phyloP scores from a whole-genome alignment of 2,888 invertebrate species.

The Ferrisia virgata region DNA sequence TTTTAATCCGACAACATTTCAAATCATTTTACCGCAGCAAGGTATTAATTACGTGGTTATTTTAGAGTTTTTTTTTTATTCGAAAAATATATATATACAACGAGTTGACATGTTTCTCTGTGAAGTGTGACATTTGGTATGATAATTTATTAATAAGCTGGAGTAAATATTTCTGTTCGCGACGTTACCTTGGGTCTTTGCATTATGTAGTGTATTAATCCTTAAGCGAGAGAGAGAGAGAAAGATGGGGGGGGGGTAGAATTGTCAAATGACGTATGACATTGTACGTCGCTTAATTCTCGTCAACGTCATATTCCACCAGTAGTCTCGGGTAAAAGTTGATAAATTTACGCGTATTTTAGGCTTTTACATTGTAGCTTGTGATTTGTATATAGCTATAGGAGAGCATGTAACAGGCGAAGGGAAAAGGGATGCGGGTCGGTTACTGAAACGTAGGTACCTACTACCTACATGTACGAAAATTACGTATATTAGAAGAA shows the following conservation, averaged over 20 bases:
- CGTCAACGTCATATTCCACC: slow-evolving; percentile 5
- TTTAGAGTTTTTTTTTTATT: neutral
- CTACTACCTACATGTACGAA: neutral
- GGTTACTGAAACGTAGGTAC: neutral
- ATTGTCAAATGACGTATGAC: slow-evolving; percentile 32
- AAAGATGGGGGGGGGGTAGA: no score
- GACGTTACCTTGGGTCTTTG: neutral
- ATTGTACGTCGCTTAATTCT: slow-evolving; percentile 27
- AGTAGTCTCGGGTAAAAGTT: neutral
- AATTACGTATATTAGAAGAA: neutral
- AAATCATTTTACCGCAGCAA: neutral
- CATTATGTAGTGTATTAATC: neutral
- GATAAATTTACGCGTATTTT: slow-evolving; percentile 15
- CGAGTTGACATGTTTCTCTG: slow-evolving; percentile 6
- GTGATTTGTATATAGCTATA: neutral
- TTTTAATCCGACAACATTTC: neutral
- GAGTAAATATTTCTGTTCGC: slow-evolving; percentile 26
- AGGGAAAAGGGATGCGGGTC: neutral
- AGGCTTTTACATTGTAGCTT: neutral
- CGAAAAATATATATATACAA: neutral
- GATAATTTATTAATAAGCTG: slow-evolving; percentile 28
- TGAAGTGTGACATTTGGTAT: slow-evolving; percentile 11
- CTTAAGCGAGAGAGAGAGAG: neutral
- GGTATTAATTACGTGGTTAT: slow-evolving; percentile 14
- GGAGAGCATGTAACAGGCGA: no score